Base-by-base conservation (phyloP, 2,113 vertebrate species). In the Speoplatyrhinus poulsoni region DNA sequence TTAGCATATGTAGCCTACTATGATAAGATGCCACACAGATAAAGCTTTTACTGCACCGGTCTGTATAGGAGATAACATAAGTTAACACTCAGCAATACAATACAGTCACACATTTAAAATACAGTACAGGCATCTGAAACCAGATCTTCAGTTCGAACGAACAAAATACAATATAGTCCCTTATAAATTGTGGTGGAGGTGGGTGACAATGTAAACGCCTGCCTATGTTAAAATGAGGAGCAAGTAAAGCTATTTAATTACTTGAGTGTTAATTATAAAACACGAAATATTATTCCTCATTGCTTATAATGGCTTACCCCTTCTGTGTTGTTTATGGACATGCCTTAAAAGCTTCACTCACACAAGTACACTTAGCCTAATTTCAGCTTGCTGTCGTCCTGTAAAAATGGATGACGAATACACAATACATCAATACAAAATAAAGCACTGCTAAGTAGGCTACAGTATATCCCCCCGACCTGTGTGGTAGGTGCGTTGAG, bases 151-250 rank as follows among this genome's bases (percentile, higher is more conserved):
- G 26, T 15, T n/a, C 1, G 13, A 54, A 54, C 13, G 1, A 13
- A 54, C 52, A n/a, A 50, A 6, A 7, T 54, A 10, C 12, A 58
- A 63, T 13, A 4, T 26, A 32, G 12, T 5, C 12, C 12, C 6
- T 5, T 55, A 46, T n/a, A 26, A 49, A 57, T 59, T 53, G 52
- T n/a, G 26, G 26, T 26, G 26, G 26, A 26, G 26, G 26, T 26
- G 19, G 41, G 9, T 9, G 48, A 48, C 26, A 70, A 0, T 7
- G 48, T 65, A 56, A 46, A 46, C 48, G 46, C 19, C 46, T 17
- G 46, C 19, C 52, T 46, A 46, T 9, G 16, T 16, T 65, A 60
- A 69, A 52, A 57, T 13, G 62, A 76, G 53, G 62, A 76, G 53
- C 63, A 58, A 71, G 62, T 60, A 3, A 75, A 12, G 11, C 5